A percentile compares a stretch with the other conserved stretches of the same genome.
Conservation (phyloP, 2,797 vertebrate species). For the Paguma larvata region DNA sequence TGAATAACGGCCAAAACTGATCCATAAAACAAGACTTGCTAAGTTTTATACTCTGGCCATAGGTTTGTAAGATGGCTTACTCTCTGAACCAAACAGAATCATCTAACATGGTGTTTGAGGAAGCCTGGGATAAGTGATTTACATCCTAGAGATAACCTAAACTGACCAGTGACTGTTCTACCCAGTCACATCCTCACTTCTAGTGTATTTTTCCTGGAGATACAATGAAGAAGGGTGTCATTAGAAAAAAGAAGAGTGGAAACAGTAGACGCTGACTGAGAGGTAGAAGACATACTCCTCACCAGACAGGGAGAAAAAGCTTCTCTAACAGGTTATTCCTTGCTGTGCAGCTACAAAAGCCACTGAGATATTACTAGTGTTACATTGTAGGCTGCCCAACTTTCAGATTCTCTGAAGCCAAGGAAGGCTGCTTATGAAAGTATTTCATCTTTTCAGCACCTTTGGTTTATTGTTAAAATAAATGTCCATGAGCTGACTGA, state of each 20-base stretch:
- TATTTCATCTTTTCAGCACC: not conserved
- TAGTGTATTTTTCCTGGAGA: not conserved
- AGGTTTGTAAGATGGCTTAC: not conserved
- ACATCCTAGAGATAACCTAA: rapidly evolving
- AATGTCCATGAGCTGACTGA: not conserved
- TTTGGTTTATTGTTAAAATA: not conserved
- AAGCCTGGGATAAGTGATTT: not conserved
- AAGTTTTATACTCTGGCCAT: not conserved
- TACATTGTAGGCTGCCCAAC: not conserved
- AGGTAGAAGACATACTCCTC: not conserved
- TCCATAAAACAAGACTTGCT: not conserved
- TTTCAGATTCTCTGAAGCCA: not conserved
- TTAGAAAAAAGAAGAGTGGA: not conserved
- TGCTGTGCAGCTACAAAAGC: not conserved
- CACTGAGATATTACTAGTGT: not conserved
- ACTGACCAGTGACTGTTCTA: not conserved
- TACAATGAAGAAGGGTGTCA: not conserved
- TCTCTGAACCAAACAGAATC: not conserved
- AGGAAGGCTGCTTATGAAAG: not conserved
- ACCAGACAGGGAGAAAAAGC: not conserved
- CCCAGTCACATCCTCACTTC: not conserved
- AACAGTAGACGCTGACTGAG: not conserved
- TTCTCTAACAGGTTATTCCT: not conserved
- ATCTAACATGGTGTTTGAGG: not conserved
- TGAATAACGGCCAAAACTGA: not conserved